Base-by-base conservation (phyloP, 2,113 vertebrate genomes). In the Osmerus mordax region DNA sequence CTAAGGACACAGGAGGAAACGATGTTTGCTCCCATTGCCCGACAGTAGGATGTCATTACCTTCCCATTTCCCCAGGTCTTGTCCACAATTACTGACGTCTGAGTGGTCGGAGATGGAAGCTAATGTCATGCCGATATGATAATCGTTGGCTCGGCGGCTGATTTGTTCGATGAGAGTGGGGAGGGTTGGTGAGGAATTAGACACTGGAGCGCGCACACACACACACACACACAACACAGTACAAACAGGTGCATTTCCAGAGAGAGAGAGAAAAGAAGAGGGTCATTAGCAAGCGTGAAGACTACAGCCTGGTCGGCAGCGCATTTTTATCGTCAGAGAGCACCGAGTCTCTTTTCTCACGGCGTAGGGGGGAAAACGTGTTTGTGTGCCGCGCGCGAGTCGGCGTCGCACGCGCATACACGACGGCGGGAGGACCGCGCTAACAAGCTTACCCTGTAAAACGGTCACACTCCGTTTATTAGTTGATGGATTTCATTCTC, bases 401-500 rank as follows among this genome's bases (percentile, higher is more conserved):
- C 9, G 18, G 14, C 2, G 13, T 3, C 3, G 54, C 9, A 4
- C 13, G 13, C 54, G 54, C 5, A 15, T 55, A 18, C 55, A n/a
- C 55, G n/a, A 3, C 55, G 15, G 15, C 41, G 25, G 16, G 12
- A 47, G 21, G n/a, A 52, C 21, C n/a, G 25, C 25, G 69, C 78
- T 84, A 83, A 84, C 78, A 82, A 81, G 83, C 84, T 81, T 75
- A 51, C 55, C 70, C 73, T 82, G 79, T 79, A 75, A 12, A 73
- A 83, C 47, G 75, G 78, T 79, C 76, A 79, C 65, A 69, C 83
- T 84, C 62, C 41, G 72, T 71, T 83, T 86, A 83, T 88, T 86
- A 85, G 67, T 82, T 80, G 81, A 73, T 89, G 87, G 87, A 84
- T 80, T 87, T 86, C 63, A 83, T 89, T 90, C 87, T 87, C 75